Conservation (phyloP, 1,140 invertebrate species). For the Drosophila eugracilis region DNA sequence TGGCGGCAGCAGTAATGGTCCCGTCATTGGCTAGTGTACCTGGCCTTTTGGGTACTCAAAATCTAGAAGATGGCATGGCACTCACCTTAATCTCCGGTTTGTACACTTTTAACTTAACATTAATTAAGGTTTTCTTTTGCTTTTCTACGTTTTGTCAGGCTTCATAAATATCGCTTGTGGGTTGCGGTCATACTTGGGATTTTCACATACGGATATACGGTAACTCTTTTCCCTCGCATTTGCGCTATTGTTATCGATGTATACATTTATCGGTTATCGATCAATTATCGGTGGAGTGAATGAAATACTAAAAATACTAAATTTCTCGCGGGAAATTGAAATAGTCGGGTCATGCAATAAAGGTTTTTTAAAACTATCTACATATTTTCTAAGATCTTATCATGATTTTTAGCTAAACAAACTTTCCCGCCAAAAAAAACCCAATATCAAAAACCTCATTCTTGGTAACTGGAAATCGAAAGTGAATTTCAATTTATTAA, state of each 20-base stretch:
- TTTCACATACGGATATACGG: conserved; percentile 20
- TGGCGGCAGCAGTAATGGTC: conserved; percentile 22
- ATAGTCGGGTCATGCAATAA: background rate
- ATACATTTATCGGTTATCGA: background rate
- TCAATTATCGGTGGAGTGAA: background rate
- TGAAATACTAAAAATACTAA: conserved; percentile 18
- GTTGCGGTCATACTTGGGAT: conserved; percentile 20
- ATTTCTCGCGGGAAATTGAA: background rate
- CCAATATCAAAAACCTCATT: background rate
- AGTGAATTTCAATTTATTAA: conserved; percentile 77
- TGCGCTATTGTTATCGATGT: conserved; percentile 15
- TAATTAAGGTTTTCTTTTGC: conserved; percentile 56
- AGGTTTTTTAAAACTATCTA: background rate
- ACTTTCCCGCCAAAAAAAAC: too few species aligned
- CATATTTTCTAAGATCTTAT: too few species aligned
- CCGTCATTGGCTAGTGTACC: conserved; percentile 1
- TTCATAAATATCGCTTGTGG: conserved; percentile 31
- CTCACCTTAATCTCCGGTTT: conserved; percentile 69
- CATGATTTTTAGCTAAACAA: too few species aligned
- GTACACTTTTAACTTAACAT: conserved; percentile 77
- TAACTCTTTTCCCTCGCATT: conserved; percentile 24
- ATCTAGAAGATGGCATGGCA: background rate
- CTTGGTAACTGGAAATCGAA: conserved; percentile 53
- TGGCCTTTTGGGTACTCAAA: background rate
- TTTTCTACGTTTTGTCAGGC: conserved; percentile 47